Percentiles rank a stretch among this genome's conserved stretches.
These are phyloP conservation scores for Thamnophis sirtalis DNA, from an alignment of 2,113 vertebrate species.

Conservation along the genomic window DNA sequence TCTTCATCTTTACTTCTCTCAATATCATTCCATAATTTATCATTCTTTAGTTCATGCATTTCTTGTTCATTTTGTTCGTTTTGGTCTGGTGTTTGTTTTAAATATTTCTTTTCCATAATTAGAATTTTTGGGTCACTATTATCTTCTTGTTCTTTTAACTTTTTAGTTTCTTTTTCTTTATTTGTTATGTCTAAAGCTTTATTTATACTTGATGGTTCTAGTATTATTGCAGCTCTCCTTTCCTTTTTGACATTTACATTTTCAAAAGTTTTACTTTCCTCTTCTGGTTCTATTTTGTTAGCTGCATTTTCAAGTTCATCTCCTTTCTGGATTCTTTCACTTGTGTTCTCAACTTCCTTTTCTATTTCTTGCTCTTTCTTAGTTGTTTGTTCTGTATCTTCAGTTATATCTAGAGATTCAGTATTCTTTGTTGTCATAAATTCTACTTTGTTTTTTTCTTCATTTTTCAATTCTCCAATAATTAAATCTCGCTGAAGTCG, in stretches of 20 bases:
- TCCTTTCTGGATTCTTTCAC: slow-evolving; percentile 11
- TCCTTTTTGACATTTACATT: slow-evolving; percentile 3
- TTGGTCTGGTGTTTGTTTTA: not conserved
- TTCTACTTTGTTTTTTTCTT: slow-evolving; percentile 34
- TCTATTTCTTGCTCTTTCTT: not conserved
- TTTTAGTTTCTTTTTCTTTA: not conserved
- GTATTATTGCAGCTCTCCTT: not conserved
- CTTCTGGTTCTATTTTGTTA: not conserved
- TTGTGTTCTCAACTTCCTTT: slow-evolving; percentile 35
- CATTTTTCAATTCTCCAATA: slow-evolving; percentile 27
- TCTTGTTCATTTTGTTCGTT: slow-evolving; percentile 7
- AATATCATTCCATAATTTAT: not conserved
- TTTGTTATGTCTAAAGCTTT: not conserved
- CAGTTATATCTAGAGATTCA: slow-evolving; percentile 1
- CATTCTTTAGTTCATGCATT: slow-evolving; percentile 4
- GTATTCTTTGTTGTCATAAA: slow-evolving; percentile 3
- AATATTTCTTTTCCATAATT: slow-evolving; percentile 10
- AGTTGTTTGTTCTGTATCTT: slow-evolving; percentile 6
- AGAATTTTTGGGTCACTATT: not conserved
- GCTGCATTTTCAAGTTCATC: not conserved
- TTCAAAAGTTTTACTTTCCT: not conserved
- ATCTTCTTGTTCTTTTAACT: not conserved
- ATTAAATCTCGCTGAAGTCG: slow-evolving; percentile 54
- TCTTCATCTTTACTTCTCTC: slow-evolving; percentile 18
- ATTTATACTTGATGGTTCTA: not conserved